Evolutionary conservation across 2,797 vertebrate species (phyloP), one percentile per base, ranked within the genome.

Genomic region (Artibeus jamaicensis): DNA sequence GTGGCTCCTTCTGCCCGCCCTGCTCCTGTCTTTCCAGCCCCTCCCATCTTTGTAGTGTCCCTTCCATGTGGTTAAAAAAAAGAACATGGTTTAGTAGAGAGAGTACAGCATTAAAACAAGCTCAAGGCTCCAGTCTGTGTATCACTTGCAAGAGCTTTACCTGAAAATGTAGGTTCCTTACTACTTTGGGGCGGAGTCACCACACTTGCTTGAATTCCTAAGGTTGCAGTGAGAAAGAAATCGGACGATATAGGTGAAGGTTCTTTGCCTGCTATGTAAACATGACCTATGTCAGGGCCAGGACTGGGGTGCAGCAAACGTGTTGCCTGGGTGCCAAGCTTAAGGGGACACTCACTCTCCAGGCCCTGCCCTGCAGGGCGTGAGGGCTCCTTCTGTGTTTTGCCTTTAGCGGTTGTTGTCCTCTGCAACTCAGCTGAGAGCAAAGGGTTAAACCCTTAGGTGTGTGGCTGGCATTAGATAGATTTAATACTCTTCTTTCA

Each of bases 391-490:
- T 70, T 62, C 34, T 21, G 18, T 32, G 53, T n/a, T 50, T 68
- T 0, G 1, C 6, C 44, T 2, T 21, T 39, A 48, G 77, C 74
- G 84, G 6, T 19, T 26, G 19, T 53, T 68, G 22, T 65, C 71
- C 59, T 55, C 39, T 19, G 67, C 73, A 88, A 42, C 34, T 84
- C 42, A 44, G 73, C 76, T 81, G 50, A 84, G 39, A 71, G 32
- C n/a, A n/a, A 83, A 68, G 32, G 6, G 62, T 88, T 82, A 86
- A 48, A 42, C 53, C 57, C 59, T 73, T 87, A 79, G 89, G 48
- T 62, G 32, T n/a, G 62, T 26, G 26, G 65, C 18, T 82, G 46
- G 22, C 24, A 79, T 70, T 34, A 48, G 70, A 26, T 32, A 55
- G 26, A 81, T n/a, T 29, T 32, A 57, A 57, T n/a, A 24, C 3